Evolutionary conservation across 2,888 invertebrate species (phyloP).

Genomic region (Ophion slaviceki): DNA sequence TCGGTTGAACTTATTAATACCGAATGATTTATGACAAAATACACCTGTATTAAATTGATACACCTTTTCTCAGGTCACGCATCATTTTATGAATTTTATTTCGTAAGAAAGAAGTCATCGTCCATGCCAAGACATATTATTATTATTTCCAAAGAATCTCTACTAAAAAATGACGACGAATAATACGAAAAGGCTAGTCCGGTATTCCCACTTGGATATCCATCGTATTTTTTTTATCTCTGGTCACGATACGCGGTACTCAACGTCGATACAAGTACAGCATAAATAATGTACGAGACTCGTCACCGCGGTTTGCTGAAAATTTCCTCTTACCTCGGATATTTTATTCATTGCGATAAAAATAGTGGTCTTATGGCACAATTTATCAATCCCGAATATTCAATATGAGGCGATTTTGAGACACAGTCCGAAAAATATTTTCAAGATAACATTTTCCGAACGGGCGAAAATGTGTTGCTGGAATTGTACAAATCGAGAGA

Average conservation of each 20-base stretch:
- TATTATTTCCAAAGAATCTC: background rate
- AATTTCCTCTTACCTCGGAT: background rate
- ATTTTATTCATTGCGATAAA: background rate
- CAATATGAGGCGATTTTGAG: background rate
- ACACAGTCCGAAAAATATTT: background rate
- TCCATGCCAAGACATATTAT: no score
- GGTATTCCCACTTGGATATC: background rate
- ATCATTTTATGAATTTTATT: background rate
- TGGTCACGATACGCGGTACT: constrained; percentile 17
- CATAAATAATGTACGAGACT: constrained; percentile 33
- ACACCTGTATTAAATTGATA: background rate
- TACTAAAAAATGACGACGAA: background rate
- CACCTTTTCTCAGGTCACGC: background rate
- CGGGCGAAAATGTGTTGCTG: background rate
- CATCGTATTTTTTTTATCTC: constrained; percentile 19
- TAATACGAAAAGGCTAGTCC: background rate
- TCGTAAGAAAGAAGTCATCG: background rate
- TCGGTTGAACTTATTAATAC: background rate
- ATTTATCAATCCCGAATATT: background rate
- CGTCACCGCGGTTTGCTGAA: constrained; percentile 6
- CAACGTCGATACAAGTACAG: constrained; percentile 14
- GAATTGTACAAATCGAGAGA: background rate
- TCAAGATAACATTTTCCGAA: background rate
- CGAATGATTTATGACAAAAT: background rate
- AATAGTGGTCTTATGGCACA: background rate